phyloP scores from a whole-genome alignment of 2,888 invertebrate species.

The Synanthedon myopaeformis region DNA sequence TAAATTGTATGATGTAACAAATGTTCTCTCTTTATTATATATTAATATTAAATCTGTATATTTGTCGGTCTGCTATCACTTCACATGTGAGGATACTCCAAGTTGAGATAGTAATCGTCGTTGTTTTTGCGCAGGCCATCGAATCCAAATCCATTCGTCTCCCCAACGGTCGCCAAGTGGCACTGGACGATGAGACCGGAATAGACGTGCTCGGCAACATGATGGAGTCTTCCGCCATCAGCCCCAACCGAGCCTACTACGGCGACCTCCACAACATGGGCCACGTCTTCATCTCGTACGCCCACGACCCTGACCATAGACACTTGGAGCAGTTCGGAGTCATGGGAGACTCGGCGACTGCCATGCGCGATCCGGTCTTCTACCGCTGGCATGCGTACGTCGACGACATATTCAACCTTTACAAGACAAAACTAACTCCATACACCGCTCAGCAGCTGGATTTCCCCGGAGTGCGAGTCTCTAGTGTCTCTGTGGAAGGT shows the following conservation, averaged over 20 bases:
- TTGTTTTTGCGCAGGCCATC: no score
- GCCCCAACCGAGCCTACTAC: conserved; percentile 77
- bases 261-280: conserved; percentile 88
- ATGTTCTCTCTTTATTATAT: no score
- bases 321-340: conserved; percentile 83
- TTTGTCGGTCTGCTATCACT: no score
- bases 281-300: conserved; percentile 80
- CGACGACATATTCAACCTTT: conserved; percentile 81
- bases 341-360: conserved; percentile 86
- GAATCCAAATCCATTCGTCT: conserved; percentile 16
- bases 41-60: no score
- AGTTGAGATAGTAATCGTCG: no score
- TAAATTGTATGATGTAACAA: no score
- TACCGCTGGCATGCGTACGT: conserved; percentile 87
- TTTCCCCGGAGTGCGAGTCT: conserved; percentile 71
- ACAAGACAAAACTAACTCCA: conserved; percentile 77
- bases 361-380: conserved; percentile 89
- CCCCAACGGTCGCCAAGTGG: conserved; percentile 69
- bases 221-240: conserved; percentile 79
- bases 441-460: conserved; percentile 74
- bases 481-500: conserved; percentile 64
- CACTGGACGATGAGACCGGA: conserved; percentile 75
- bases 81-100: no score
- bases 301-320: conserved; percentile 84
- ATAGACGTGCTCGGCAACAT: conserved; percentile 85